These are phyloP conservation scores for Tipula helvola DNA, from an alignment of 2,888 invertebrate species.

Conservation along the genomic window DNA sequence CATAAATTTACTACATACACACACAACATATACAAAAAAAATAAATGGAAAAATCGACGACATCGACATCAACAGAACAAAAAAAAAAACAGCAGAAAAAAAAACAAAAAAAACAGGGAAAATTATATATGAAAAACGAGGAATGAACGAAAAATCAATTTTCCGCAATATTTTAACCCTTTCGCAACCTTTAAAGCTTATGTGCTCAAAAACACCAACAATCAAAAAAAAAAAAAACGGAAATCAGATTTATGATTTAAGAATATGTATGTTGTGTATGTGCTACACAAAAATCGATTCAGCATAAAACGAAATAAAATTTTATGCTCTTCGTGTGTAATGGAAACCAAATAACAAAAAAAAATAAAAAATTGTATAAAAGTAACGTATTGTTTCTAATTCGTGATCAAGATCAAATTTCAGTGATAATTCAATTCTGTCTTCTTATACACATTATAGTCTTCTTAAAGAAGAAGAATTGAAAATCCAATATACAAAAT, in stretches of 20 bases:
- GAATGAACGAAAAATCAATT: not conserved
- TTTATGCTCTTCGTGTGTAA: not conserved
- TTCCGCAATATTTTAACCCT: slow-evolving; percentile 6
- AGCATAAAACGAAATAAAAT: not conserved
- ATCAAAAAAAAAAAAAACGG: not conserved
- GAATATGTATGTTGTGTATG: not conserved
- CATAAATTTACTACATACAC: not conserved
- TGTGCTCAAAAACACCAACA: not conserved
- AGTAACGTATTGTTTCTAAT: not conserved
- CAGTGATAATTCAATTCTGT: not conserved
- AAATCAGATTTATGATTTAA: slow-evolving; percentile 4
- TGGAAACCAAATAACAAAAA: not conserved
- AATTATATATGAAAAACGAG: not conserved
- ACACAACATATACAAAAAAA: not conserved
- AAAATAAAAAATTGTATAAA: not conserved
- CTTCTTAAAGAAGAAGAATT: not conserved
- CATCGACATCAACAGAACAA: not conserved
- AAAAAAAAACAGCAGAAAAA: not conserved
- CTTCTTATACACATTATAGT: too few species aligned
- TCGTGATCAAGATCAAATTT: slow-evolving; percentile 8
- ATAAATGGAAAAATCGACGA: not conserved
- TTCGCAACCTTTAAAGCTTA: not conserved
- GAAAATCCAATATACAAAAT: not conserved
- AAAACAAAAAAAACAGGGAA: not conserved
- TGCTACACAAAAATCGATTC: not conserved